phyloP scores from a whole-genome alignment of 2,888 invertebrate species.

The Lumbricus terrestris region DNA sequence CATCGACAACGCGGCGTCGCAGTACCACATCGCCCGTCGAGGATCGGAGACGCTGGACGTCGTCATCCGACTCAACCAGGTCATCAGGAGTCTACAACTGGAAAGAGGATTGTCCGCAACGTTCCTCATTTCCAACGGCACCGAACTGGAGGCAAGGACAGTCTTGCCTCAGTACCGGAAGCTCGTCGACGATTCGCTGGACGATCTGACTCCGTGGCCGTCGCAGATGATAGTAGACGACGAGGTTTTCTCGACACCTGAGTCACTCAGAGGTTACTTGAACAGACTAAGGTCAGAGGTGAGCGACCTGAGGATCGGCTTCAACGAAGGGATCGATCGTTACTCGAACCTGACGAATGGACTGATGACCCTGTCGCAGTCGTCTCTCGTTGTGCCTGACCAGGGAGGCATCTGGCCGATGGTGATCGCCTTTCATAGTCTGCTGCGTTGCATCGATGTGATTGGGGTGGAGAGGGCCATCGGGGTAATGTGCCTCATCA shows the following conservation, averaged over 20 bases:
- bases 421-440: not conserved
- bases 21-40: not conserved
- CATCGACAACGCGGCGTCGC: not conserved
- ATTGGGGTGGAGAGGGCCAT: not conserved
- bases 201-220: not conserved
- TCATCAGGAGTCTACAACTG: not conserved
- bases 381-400: not conserved
- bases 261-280: not conserved
- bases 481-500: not conserved
- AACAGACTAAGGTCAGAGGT: not conserved
- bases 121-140: not conserved
- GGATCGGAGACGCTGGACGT: not conserved
- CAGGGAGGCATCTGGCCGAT: constrained; percentile 7
- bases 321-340: not conserved
- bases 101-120: not conserved
- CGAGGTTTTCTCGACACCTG: not conserved
- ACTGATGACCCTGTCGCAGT: not conserved
- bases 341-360: not conserved
- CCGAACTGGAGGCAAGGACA: not conserved
- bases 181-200: not conserved
- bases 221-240: not conserved
- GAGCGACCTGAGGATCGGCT: not conserved
- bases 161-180: not conserved
- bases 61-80: not conserved
- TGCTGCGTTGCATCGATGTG: not conserved